Conservation (phyloP, 2,113 vertebrate genomes). For the Dromiciops gliroides region DNA sequence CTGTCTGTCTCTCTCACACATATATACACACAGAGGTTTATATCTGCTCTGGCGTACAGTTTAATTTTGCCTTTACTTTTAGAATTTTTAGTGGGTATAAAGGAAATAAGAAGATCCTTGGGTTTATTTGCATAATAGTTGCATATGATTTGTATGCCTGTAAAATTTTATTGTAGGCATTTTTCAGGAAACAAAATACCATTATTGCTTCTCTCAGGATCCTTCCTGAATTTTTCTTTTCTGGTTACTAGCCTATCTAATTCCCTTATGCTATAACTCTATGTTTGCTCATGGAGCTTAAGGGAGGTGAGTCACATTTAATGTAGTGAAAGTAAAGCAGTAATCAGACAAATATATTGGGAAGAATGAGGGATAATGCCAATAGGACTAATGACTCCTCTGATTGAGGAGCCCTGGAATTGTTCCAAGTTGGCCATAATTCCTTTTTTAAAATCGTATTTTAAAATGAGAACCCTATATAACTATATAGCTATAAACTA, state of each 20-base stretch:
- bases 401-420: neutral
- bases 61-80: slow-evolving; percentile 40
- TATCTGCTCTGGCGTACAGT: neutral
- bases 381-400: neutral
- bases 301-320: neutral
- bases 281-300: neutral
- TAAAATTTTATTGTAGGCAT: neutral
- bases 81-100: neutral
- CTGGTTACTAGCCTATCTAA: neutral
- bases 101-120: neutral
- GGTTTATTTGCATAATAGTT: neutral
- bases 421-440: neutral
- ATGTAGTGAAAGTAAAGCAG: neutral
- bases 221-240: slow-evolving; percentile 7
- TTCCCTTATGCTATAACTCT: neutral
- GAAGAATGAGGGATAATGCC: neutral
- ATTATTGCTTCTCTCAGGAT: slow-evolving; percentile 11
- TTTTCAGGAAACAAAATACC: neutral
- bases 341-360: neutral
- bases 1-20: neutral
- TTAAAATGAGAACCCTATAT: neutral
- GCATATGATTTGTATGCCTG: neutral
- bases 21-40: neutral
- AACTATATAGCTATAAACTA: neutral
- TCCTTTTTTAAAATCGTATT: neutral